Evolutionary conservation across 2,797 vertebrate genomes (phyloP).

Genomic region (Fratercula arctica): DNA sequence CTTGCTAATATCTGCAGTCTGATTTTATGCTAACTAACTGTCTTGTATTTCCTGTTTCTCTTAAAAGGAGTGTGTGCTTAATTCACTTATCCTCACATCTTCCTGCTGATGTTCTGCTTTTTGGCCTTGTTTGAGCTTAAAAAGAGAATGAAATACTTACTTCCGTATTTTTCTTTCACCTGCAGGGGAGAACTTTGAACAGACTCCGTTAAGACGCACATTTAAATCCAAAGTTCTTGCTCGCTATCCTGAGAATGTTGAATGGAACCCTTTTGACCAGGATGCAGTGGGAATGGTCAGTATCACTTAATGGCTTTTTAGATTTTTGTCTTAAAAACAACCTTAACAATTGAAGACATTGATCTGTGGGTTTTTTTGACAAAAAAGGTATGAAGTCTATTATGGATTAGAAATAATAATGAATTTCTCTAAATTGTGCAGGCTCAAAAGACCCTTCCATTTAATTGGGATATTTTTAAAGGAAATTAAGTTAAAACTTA

Average conservation of each 20-base stretch:
- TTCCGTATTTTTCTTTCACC: constrained; percentile 10
- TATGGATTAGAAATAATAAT: background rate
- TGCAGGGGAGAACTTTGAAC: constrained; percentile 99
- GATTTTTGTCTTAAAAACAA: background rate
- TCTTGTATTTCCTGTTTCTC: constrained; percentile 68
- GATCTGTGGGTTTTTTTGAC: background rate
- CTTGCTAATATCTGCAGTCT: constrained; percentile 58
- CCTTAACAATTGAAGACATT: background rate
- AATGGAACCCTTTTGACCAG: constrained; percentile 99
- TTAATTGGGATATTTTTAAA: background rate
- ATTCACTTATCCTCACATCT: constrained; percentile 61
- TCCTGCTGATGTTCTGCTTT: constrained; percentile 59
- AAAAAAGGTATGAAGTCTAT: background rate
- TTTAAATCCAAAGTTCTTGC: constrained; percentile 99
- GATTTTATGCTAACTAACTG: constrained; percentile 60
- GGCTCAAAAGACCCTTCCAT: background rate
- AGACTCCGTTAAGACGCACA: constrained; percentile 96
- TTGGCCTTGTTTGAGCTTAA: constrained; percentile 22
- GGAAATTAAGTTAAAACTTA: background rate
- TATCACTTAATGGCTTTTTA: constrained; percentile 9
- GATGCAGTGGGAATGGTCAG: constrained; percentile 99
- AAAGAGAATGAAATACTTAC: constrained; percentile 9
- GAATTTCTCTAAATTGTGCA: background rate
- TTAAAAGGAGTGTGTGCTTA: constrained; percentile 67
- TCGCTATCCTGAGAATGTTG: constrained; percentile 96